phyloP scores from a whole-genome alignment of 2,888 invertebrate species.

The Napeogenes inachia region DNA sequence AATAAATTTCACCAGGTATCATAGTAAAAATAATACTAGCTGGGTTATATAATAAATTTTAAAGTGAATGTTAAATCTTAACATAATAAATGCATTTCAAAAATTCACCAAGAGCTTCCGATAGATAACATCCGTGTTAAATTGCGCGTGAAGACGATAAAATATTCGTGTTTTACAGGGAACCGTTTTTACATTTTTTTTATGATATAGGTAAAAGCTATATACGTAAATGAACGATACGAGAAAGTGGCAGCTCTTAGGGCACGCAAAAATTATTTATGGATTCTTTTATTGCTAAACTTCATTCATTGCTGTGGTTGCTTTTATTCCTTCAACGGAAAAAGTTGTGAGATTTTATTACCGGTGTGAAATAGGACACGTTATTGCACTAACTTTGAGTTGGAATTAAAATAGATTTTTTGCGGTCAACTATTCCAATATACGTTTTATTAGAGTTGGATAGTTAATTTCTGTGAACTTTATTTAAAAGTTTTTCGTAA shows the following conservation, averaged over 20 bases:
- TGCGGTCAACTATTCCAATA: conserved; percentile 50
- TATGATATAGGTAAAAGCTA: conserved; percentile 39
- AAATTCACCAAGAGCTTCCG: conserved; percentile 35
- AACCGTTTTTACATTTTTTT: conserved; percentile 34
- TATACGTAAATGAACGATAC: conserved; percentile 38
- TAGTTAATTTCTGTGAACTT: too few species aligned
- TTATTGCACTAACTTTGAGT: conserved; percentile 71
- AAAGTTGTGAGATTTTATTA: conserved; percentile 74
- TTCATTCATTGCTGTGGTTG: conserved; percentile 75
- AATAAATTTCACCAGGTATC: too few species aligned
- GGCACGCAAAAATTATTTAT: conserved; percentile 73
- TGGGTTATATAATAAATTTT: too few species aligned
- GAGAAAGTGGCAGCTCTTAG: conserved; percentile 58
- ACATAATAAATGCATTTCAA: conserved; percentile 46
- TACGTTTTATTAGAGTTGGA: conserved; percentile 15
- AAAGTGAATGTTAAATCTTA: conserved; percentile 12
- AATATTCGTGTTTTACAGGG: conserved; percentile 32
- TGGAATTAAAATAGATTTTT: conserved; percentile 69
- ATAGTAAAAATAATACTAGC: too few species aligned
- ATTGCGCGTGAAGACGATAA: conserved; percentile 48
- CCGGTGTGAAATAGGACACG: conserved; percentile 75
- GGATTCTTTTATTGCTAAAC: conserved; percentile 74
- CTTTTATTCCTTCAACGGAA: conserved; percentile 73
- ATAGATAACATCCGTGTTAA: conserved; percentile 50
- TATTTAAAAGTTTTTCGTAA: too few species aligned